Conservation (phyloP, 2,797 vertebrate species). For the Chiroxiphia lanceolata region DNA sequence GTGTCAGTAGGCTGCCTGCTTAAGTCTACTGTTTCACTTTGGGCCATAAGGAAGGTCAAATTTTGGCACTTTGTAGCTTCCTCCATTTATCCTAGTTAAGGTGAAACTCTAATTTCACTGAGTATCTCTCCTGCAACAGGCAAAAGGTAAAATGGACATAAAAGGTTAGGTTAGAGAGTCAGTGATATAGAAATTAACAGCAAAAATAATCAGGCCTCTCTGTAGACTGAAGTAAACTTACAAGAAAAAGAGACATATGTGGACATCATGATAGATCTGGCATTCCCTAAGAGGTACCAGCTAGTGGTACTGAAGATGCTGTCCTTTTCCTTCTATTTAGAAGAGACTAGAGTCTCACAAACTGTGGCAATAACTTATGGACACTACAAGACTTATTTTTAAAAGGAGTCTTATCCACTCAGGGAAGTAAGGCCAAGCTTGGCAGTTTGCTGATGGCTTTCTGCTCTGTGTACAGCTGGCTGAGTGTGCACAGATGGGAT, state of each 20-base stretch:
- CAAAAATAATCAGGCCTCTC: neutral
- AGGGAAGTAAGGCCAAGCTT: neutral
- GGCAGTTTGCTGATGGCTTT: neutral
- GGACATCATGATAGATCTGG: neutral
- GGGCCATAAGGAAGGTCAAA: neutral
- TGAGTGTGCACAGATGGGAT: neutral
- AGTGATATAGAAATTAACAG: neutral
- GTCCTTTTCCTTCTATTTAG: neutral
- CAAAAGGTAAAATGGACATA: neutral
- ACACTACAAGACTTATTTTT: neutral
- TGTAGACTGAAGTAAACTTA: neutral
- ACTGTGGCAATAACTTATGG: neutral
- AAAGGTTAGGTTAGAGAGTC: neutral
- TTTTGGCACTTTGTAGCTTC: neutral
- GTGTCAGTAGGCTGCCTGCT: neutral
- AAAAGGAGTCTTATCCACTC: neutral
- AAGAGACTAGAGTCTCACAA: neutral
- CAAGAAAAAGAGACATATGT: neutral
- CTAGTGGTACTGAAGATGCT: neutral
- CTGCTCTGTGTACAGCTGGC: fast-evolving
- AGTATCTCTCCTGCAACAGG: neutral
- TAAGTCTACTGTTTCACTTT: neutral
- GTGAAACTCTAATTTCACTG: neutral
- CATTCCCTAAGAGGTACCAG: neutral
- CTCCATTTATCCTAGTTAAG: neutral